Evolutionary conservation across 2,113 vertebrate genomes (phyloP), one percentile per base, ranked within the genome.

Genomic region (Saguinus midas): DNA sequence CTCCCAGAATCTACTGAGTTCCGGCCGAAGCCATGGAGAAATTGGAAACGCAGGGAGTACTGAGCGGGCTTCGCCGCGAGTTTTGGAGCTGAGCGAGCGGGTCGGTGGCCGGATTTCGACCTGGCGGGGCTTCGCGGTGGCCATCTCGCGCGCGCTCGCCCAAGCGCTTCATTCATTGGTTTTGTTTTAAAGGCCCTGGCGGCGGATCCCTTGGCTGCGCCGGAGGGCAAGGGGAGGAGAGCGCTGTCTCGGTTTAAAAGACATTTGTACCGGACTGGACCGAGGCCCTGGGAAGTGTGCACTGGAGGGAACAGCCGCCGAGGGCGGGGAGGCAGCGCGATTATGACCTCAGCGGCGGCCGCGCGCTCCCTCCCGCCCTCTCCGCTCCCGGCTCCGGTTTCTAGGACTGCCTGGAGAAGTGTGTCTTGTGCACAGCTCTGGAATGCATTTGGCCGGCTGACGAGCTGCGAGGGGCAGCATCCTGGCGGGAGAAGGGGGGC

Each of bases 261-360:
- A 93, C 97, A 37, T 95, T 90, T 45, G 70, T 96, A 92, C 92
- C 18, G 87, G 90, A 83, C 97, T 94, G 96, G 97, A 98, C 92
- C n/a, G 58, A 68, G 95, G 97, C 96, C 96, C 97, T 58, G 94
- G 97, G 98, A 97, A 97, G 97, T 95, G 97, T 76, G 78, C 81
- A 52, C 96, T 94, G 92, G 84, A 96, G 93, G 94, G 98, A 97
- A 97, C 97, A 97, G 97, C 98, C 40, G 97, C 96, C 89, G 92
- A 97, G 97, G 97, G 96, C 97, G 92, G 96, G 96, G 93, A 97
- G 97, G 96, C 97, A 94, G 96, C 80, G 96, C 95, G 96, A 98
- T 45, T 96, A 97, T 98, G 98, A 98, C 97, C 98, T 97, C 98
- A 96, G 97, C 93, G 48, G 95, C 97, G 95, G 97, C 95, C 96